Base-by-base conservation (phyloP, 2,888 invertebrate species). In the Orchesella flavescens region DNA sequence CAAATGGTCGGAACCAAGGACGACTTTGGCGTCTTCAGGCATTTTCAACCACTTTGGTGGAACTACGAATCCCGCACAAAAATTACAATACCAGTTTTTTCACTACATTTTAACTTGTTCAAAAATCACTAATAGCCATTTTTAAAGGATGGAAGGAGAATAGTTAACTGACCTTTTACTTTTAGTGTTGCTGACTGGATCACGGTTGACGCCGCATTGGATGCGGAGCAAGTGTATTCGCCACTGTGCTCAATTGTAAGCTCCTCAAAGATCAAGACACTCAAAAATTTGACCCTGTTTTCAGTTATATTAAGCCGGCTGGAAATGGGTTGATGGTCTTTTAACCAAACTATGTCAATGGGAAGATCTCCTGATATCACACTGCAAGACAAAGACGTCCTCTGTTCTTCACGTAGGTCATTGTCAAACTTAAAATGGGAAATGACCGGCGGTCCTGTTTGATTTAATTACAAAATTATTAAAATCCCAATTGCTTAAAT, bases 151-250 rank as follows among this genome's bases (percentile, higher is more conserved):
- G n/a, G n/a, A n/a, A n/a, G n/a, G n/a, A n/a, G n/a, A 34, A 34
- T 4, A 34, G 34, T 34, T n/a, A n/a, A n/a, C n/a, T n/a, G n/a
- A 91, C 91, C 90, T 87, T 90, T 89, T 5, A 91, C 90, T 63
- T 89, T 89, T 9, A 91, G 87, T 9, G 86, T 85, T 10, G 90
- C 90, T 2, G 90, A 90, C 83, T 85, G 85, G 57, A 84, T 88
- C 10, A 86, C 84, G 10, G 84, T 81, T 1, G 86, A 82, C 12
- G 88, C 88, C 2, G 83, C 83, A 79, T 88, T 91, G 72, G 88
- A 89, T 24, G 90, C 90, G 19, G 89, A 88, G 82, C 91, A 91
- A 0, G 90, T 90, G 86, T 90, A 91, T 86, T 90, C 89, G 4
- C 90, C 91, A 61, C 89, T 89, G 86, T 90, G 90, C 65, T 85